phyloP scores from a whole-genome alignment of 2,888 invertebrate species.

The Aphidoletes aphidimyza region DNA sequence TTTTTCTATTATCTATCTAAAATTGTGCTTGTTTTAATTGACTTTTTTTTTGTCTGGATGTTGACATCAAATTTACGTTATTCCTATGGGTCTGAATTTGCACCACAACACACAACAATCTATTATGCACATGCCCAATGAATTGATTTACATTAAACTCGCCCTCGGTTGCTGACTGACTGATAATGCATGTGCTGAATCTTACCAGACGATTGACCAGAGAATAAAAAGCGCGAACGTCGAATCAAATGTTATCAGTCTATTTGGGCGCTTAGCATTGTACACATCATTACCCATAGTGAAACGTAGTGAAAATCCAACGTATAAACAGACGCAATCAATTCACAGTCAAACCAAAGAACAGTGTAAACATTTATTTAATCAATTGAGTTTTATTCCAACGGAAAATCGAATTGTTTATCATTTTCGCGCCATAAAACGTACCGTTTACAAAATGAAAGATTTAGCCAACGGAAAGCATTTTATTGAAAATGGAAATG shows the following conservation, averaged over 20 bases:
- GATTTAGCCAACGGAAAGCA: neutral
- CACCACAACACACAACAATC: no score
- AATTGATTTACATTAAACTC: no score
- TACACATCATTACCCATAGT: neutral
- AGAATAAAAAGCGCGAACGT: neutral
- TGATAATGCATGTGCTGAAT: neutral
- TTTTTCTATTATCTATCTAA: no score
- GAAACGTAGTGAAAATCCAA: neutral
- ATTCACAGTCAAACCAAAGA: neutral
- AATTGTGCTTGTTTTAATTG: no score
- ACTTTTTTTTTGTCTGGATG: no score
- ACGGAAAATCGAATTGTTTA: neutral
- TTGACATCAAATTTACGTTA: no score
- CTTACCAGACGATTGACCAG: neutral
- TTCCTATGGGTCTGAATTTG: no score
- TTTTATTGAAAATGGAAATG: neutral
- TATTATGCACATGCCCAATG: no score
- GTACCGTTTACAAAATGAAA: neutral
- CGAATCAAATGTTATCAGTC: neutral
- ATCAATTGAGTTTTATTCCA: neutral
- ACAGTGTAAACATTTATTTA: neutral
- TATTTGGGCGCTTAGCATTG: neutral
- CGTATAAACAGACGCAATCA: neutral
- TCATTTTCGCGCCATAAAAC: neutral
- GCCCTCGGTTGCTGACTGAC: no score